A percentile compares a stretch with the other conserved stretches of the same genome.
Conservation (phyloP, 1,140 invertebrate species). For the Drosophila miranda region DNA sequence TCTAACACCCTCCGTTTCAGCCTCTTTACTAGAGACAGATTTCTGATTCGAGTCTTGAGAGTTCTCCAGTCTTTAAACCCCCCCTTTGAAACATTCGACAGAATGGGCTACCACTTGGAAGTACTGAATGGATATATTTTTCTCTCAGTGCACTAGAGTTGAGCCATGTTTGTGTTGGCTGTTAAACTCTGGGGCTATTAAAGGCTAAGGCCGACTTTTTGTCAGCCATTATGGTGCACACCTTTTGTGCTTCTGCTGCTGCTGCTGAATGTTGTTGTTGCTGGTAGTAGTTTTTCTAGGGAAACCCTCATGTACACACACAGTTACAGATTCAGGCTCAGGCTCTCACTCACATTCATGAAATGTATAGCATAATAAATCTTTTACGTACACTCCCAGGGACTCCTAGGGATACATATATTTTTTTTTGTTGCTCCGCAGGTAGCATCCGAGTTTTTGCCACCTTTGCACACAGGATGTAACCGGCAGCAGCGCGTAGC, state of each 20-base stretch:
- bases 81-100: too few species aligned
- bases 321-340: slow-evolving; percentile 29
- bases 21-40: too few species aligned
- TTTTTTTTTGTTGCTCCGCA: slow-evolving; percentile 57
- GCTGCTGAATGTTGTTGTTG: slow-evolving; percentile 34
- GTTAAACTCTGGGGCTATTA: slow-evolving; percentile 76
- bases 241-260: slow-evolving; percentile 62
- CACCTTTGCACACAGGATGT: slow-evolving; percentile 76
- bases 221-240: slow-evolving; percentile 78
- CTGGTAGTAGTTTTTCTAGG: slow-evolving; percentile 69
- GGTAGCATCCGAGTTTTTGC: slow-evolving; percentile 72
- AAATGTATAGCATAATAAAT: slow-evolving; percentile 81
- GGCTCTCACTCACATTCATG: slow-evolving; percentile 61
- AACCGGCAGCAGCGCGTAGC: slow-evolving; percentile 40
- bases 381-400: slow-evolving; percentile 63
- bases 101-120: too few species aligned
- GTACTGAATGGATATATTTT: neutral
- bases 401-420: slow-evolving; percentile 48
- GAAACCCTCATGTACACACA: slow-evolving; percentile 63
- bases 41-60: too few species aligned
- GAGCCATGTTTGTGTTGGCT: slow-evolving; percentile 71
- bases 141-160: slow-evolving; percentile 23
- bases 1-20: too few species aligned
- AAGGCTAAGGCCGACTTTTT: slow-evolving; percentile 80
- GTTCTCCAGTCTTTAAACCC: too few species aligned